phyloP scores from a whole-genome alignment of 2,113 vertebrate genomes.

The Ophthalmolycus amberensis region DNA sequence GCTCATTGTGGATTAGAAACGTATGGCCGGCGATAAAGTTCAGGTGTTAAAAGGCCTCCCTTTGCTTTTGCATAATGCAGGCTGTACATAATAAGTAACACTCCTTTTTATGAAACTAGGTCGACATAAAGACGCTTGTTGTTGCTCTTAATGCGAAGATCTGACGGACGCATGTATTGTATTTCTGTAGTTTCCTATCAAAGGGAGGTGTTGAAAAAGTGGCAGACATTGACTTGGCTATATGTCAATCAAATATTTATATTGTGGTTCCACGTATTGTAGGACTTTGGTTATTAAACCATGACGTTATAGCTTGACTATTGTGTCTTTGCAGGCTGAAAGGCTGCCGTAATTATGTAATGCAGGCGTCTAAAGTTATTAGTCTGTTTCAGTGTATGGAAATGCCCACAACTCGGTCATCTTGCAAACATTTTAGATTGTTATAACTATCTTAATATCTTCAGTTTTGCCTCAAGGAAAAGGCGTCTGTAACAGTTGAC shows the following conservation, averaged over 20 bases:
- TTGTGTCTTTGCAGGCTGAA: not conserved
- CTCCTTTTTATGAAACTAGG: constrained; percentile 53
- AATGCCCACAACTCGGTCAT: not conserved
- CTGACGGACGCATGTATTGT: not conserved
- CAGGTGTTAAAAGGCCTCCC: constrained; percentile 61
- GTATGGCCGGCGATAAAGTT: constrained; percentile 69
- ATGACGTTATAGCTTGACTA: not conserved
- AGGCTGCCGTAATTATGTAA: not conserved
- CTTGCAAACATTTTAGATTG: not conserved
- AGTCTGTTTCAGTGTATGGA: not conserved
- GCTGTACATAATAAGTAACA: constrained; percentile 53
- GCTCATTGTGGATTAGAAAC: constrained; percentile 71
- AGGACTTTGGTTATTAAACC: not conserved
- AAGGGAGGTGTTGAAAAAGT: constrained; percentile 2
- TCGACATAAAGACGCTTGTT: constrained; percentile 31
- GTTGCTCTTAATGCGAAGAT: constrained; percentile 26
- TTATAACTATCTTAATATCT: not conserved
- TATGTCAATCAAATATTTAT: not conserved
- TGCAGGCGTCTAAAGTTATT: not conserved
- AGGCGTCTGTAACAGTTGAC: not conserved
- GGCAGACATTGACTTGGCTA: not conserved
- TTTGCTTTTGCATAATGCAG: constrained; percentile 56
- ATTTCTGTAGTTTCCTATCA: constrained; percentile 7
- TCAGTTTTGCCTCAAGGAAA: not conserved
- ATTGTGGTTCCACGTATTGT: not conserved